phyloP scores from a whole-genome alignment of 2,113 vertebrate species.

The Albula glossodonta region DNA sequence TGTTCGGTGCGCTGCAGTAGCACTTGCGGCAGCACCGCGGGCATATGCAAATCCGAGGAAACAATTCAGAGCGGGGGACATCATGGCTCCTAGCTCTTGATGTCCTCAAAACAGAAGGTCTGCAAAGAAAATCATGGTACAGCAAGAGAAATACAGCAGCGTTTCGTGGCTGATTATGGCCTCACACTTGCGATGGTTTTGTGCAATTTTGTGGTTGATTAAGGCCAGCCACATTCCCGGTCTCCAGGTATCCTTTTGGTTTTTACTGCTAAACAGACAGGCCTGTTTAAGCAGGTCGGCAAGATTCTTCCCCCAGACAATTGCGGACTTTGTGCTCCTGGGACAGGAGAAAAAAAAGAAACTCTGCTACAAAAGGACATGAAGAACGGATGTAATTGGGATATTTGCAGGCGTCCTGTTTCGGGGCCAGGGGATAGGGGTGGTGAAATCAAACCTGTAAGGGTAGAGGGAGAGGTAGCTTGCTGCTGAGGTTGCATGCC shows the following conservation, averaged over 20 bases:
- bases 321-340: slow-evolving; percentile 76
- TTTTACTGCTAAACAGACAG: slow-evolving; percentile 56
- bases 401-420: slow-evolving; percentile 84
- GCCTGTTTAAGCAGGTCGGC: slow-evolving; percentile 61
- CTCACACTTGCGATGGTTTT: no score
- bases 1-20: background rate
- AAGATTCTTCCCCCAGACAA: slow-evolving; percentile 55
- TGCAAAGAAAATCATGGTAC: background rate
- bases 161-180: background rate
- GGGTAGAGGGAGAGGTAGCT: slow-evolving; percentile 69
- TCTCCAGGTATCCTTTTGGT: background rate
- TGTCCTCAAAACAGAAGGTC: background rate
- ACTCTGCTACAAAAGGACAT: slow-evolving; percentile 86
- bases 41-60: background rate
- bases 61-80: background rate
- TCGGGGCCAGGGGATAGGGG: slow-evolving; percentile 75
- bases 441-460: slow-evolving; percentile 84
- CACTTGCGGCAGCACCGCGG: background rate
- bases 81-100: background rate
- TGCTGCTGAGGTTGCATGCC: slow-evolving; percentile 40
- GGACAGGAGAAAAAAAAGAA: slow-evolving; percentile 49
- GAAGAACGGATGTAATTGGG: slow-evolving; percentile 89
- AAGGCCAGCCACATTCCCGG: background rate
- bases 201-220: no score
- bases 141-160: background rate